These are phyloP conservation scores for Parazoanthus darwini DNA, from an alignment of 92 coral and sea anemone genomes.

Conservation along the genomic window DNA sequence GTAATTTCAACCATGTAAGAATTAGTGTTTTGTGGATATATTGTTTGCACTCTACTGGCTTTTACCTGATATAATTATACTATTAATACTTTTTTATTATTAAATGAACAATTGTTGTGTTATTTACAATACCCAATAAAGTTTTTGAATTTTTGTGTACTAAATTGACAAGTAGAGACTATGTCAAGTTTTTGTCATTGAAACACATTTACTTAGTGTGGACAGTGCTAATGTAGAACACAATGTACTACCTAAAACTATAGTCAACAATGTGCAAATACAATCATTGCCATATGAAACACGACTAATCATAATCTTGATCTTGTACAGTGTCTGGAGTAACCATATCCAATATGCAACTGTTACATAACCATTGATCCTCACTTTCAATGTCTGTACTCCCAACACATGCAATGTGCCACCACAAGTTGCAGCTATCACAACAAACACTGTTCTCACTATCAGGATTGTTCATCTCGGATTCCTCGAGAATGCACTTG, in stretches of 20 bases:
- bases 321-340: constrained; percentile 23
- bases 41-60: constrained; percentile 42
- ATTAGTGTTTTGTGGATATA: constrained; percentile 39
- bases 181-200: constrained; percentile 26
- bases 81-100: constrained; percentile 20
- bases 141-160: constrained; percentile 43
- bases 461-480: constrained; percentile 38
- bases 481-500: constrained; percentile 48
- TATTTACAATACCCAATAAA: constrained; percentile 42
- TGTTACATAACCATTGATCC: constrained; percentile 45
- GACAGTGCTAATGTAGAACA: constrained; percentile 32
- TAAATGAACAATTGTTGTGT: constrained; percentile 34
- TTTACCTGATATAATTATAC: constrained; percentile 27
- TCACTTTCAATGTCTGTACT: constrained; percentile 9
- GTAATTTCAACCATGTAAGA: constrained; percentile 40
- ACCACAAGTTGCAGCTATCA: constrained; percentile 23
- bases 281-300: constrained; percentile 17
- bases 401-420: constrained; percentile 44
- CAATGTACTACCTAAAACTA: constrained; percentile 44
- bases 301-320: constrained; percentile 23
- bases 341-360: constrained; percentile 15
- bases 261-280: constrained; percentile 35
- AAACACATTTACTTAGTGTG: constrained; percentile 40
- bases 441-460: constrained; percentile 35
- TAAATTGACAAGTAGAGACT: constrained; percentile 36